Conservation (phyloP, 2,797 vertebrate genomes). For the Melanotaenia trifasciata region DNA sequence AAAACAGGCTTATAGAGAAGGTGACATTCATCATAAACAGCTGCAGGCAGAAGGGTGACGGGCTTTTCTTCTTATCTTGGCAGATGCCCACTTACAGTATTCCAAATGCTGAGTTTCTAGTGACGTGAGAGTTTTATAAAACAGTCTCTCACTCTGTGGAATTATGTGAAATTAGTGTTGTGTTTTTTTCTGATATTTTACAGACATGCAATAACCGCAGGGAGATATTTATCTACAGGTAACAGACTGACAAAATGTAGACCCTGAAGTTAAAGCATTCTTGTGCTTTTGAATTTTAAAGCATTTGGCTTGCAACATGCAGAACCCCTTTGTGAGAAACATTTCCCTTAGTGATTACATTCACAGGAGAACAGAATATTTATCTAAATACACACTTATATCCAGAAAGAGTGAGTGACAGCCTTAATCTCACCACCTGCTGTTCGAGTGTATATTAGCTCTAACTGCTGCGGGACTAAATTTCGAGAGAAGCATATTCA, state of each 20-base stretch:
- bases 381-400: constrained; percentile 1
- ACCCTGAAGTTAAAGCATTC: constrained; percentile 9
- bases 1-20: constrained; percentile 43
- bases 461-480: neutral
- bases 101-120: constrained; percentile 13
- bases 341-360: neutral
- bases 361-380: neutral
- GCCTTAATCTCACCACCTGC: constrained; percentile 15
- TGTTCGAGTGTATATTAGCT: constrained; percentile 21
- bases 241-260: neutral
- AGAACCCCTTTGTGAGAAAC: neutral
- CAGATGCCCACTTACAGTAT: constrained; percentile 25
- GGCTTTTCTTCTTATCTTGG: constrained; percentile 56
- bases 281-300: neutral
- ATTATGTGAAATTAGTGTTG: constrained; percentile 2
- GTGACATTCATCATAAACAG: constrained; percentile 62
- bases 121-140: constrained; percentile 45
- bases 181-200: constrained; percentile 6
- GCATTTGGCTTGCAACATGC: neutral
- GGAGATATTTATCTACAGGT: constrained; percentile 12
- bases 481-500: neutral
- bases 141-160: constrained; percentile 12
- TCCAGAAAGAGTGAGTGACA: neutral
- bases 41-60: constrained; percentile 38
- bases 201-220: constrained; percentile 2